Base-by-base conservation (phyloP, 2,888 invertebrate genomes). In the Dendrolimus pini region DNA sequence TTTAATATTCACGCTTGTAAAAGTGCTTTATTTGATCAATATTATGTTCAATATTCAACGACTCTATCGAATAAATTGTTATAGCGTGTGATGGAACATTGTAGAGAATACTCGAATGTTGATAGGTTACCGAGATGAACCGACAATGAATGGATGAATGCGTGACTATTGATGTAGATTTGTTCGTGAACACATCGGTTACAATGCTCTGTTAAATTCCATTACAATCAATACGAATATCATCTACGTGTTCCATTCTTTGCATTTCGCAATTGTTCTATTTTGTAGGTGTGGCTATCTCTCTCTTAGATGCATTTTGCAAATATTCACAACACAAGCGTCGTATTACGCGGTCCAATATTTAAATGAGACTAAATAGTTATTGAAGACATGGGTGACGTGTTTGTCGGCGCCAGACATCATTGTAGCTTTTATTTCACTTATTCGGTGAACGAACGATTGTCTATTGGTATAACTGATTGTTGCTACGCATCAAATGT, bases 391-490 rank as follows among this genome's bases (percentile, higher is more conserved):
- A 57, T 61, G 56, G 60, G 64, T 47, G 69, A 64, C 66, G 60
- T 62, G 63, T 57, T 67, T 58, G 66, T 64, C 65, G 70, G 74
- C 74, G 74, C 72, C 74, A 75, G 70, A 66, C 67, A 67, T 70
- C 69, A 71, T 72, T 75, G 69, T 65, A 58, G 62, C 63, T 69
- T 70, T 67, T 72, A 72, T 72, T 74, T 70, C 66, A 61, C 65
- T 64, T 66, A 68, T 65, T 68, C 64, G 68, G 65, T 73, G 72
- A 76, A 71, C 66, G 67, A 70, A 75, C 75, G 65, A 67, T 69
- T 68, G 64, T 64, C 66, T 68, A 70, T 69, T 70, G 68, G 61
- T 69, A 68, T 65, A 64, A 62, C 64, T 72, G 69, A 69, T 70
- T 69, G 69, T 69, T 65, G 58, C 63, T 54, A 47, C 55, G 53